Conservation (phyloP, 2,113 vertebrate species). For the Plotosus lineatus region DNA sequence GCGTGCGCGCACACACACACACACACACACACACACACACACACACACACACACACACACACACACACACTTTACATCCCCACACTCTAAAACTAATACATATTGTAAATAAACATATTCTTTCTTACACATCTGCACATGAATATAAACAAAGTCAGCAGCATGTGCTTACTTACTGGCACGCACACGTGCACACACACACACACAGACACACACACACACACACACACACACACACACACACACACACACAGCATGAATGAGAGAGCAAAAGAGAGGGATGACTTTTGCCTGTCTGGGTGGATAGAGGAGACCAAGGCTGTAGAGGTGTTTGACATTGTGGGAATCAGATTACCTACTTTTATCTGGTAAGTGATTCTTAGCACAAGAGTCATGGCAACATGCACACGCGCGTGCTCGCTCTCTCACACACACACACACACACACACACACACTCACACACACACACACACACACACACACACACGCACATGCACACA, state of each 20-base stretch:
- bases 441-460: neutral
- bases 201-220: neutral
- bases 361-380: slow-evolving; percentile 45
- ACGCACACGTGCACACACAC: neutral
- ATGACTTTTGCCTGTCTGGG: neutral
- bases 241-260: neutral
- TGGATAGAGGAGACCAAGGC: slow-evolving; percentile 17
- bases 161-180: neutral
- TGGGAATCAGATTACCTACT: slow-evolving; percentile 33
- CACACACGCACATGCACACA: slow-evolving; percentile 44
- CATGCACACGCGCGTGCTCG: slow-evolving; percentile 19
- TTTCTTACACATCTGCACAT: slow-evolving; percentile 27
- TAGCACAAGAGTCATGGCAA: slow-evolving; percentile 55
- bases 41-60: slow-evolving; percentile 38
- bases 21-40: slow-evolving; percentile 37
- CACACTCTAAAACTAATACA: slow-evolving; percentile 45
- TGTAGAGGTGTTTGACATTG: slow-evolving; percentile 37
- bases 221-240: neutral
- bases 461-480: neutral
- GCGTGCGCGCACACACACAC: slow-evolving; percentile 48
- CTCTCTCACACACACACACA: slow-evolving; percentile 1
- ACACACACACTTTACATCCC: slow-evolving; percentile 22
- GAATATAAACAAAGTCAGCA: slow-evolving; percentile 37
- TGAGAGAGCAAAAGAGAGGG: neutral
- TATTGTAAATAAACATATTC: slow-evolving; percentile 54